These are phyloP conservation scores for Anneissia japonica DNA, from an alignment of 35 echinoderm and acorn worm species.

Conservation along the genomic window DNA sequence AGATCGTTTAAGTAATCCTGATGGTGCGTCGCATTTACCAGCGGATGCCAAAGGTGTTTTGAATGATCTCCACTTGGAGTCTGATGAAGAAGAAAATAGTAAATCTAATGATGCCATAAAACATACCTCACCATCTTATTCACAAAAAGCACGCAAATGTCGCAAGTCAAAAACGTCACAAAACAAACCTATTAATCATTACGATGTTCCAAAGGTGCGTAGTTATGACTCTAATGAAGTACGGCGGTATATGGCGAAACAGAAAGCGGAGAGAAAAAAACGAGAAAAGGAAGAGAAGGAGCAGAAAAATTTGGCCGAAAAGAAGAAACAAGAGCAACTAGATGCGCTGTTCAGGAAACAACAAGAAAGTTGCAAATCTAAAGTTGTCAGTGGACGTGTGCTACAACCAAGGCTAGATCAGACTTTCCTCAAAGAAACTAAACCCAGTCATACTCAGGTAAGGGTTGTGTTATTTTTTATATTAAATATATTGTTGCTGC, in stretches of 20 bases:
- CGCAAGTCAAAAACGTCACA: constrained; percentile 27
- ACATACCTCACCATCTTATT: not conserved
- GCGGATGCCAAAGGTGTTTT: constrained; percentile 75
- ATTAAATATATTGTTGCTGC: too few relatives aligned
- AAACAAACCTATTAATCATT: not conserved
- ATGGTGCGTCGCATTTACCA: constrained; percentile 23
- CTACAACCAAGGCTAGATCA: constrained; percentile 32
- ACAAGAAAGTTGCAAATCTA: constrained; percentile 57
- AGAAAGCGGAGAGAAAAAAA: constrained; percentile 68
- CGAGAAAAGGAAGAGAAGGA: constrained; percentile 61
- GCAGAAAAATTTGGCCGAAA: constrained; percentile 45
- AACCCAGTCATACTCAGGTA: not conserved
- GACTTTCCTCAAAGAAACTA: constrained; percentile 67
- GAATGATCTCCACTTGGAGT: constrained; percentile 65
- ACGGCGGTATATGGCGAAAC: constrained; percentile 80
- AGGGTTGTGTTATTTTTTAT: too few relatives aligned
- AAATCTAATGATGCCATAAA: not conserved
- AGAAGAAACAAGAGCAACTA: constrained; percentile 69
- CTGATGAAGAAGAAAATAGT: constrained; percentile 37
- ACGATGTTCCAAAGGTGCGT: constrained; percentile 45
- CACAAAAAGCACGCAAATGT: constrained; percentile 5
- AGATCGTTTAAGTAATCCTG: not conserved
- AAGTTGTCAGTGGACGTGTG: not conserved
- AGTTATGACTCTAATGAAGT: constrained; percentile 85
- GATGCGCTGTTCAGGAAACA: constrained; percentile 77